Percentiles rank a stretch among this genome's conserved stretches.
These are phyloP conservation scores for Lycorma delicatula DNA, from an alignment of 1,140 invertebrate genomes.

Conservation along the genomic window DNA sequence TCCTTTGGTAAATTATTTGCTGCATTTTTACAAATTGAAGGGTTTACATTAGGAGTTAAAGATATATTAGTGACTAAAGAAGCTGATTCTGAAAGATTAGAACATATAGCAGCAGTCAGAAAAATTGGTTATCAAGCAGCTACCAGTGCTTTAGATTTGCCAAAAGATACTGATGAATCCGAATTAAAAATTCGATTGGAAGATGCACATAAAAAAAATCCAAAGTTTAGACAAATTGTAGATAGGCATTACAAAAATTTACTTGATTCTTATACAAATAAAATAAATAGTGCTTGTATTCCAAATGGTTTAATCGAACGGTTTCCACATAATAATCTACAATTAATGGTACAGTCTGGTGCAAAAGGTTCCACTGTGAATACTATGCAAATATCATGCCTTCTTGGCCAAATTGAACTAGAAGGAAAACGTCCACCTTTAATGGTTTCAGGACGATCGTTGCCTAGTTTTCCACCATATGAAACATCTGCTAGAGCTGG, in stretches of 20 bases:
- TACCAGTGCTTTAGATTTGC: conserved; percentile 59
- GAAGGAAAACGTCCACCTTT: conserved; percentile 94
- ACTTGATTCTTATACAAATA: conserved; percentile 78
- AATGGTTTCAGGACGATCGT: conserved; percentile 84
- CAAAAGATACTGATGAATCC: conserved; percentile 44
- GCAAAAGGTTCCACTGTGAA: conserved; percentile 96
- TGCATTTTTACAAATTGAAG: conserved; percentile 74
- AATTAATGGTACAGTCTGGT: conserved; percentile 96
- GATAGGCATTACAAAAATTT: conserved; percentile 81
- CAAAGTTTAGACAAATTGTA: conserved; percentile 64
- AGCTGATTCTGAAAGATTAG: conserved; percentile 60
- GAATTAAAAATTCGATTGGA: conserved; percentile 58
- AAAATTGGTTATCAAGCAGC: conserved; percentile 49
- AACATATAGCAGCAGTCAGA: conserved; percentile 59
- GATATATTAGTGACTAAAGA: conserved; percentile 79
- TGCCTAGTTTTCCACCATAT: conserved; percentile 89
- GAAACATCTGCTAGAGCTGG: conserved; percentile 87
- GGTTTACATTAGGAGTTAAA: conserved; percentile 90
- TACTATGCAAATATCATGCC: conserved; percentile 94
- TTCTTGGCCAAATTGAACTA: conserved; percentile 95
- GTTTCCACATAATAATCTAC: conserved; percentile 93
- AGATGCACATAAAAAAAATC: conserved; percentile 59
- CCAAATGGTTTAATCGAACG: conserved; percentile 70
- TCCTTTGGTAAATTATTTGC: conserved; percentile 90
- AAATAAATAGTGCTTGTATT: conserved; percentile 77